Evolutionary conservation across 2,113 vertebrate genomes (phyloP).

Genomic region (Vulpes lagopus): DNA sequence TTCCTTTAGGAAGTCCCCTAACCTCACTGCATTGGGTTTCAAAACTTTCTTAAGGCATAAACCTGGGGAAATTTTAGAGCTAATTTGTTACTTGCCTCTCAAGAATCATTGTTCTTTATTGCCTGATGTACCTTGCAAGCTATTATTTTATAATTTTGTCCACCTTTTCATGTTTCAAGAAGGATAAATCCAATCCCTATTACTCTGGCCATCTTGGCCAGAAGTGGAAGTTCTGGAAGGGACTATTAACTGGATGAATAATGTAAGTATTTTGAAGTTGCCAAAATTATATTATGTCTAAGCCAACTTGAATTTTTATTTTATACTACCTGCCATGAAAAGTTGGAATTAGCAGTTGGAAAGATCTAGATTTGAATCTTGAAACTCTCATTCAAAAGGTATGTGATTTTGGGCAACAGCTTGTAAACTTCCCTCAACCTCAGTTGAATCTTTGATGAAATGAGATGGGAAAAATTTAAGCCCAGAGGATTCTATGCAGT

Average conservation of each 20-base stretch:
- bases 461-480: neutral
- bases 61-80: neutral
- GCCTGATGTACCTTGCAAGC: neutral
- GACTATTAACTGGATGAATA: neutral
- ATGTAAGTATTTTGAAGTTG: neutral
- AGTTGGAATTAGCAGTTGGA: neutral
- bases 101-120: neutral
- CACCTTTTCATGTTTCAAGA: neutral
- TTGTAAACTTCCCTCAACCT: neutral
- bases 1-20: neutral
- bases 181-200: neutral
- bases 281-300: neutral
- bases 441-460: constrained; percentile 3
- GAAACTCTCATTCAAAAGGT: neutral
- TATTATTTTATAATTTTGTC: constrained; percentile 5
- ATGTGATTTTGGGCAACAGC: neutral
- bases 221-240: neutral
- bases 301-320: neutral
- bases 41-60: neutral
- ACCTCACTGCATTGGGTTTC: neutral
- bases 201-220: neutral
- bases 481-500: neutral
- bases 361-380: neutral
- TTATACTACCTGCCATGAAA: neutral
- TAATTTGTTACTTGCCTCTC: neutral